Percentiles rank a stretch among this genome's conserved stretches.
phyloP scores from a whole-genome alignment of 2,888 invertebrate genomes.

The Drosophila paramelanica region DNA sequence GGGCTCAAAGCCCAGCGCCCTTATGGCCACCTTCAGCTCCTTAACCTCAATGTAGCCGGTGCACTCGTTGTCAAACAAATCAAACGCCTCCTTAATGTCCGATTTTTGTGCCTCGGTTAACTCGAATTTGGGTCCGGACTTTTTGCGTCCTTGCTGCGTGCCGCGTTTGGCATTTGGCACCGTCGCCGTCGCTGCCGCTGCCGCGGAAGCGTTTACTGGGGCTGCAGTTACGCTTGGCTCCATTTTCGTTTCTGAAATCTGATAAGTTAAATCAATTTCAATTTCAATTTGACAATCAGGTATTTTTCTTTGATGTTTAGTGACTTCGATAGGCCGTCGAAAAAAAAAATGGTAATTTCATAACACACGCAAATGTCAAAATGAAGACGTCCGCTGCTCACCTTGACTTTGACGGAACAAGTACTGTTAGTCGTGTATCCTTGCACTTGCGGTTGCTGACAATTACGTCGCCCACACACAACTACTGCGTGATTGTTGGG shows the following conservation, averaged over 20 bases:
- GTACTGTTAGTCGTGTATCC: constrained; percentile 48
- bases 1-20: constrained; percentile 98
- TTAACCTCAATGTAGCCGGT: constrained; percentile 95
- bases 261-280: constrained; percentile 23
- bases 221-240: constrained; percentile 52
- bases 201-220: neutral
- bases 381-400: constrained; percentile 57
- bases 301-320: constrained; percentile 4
- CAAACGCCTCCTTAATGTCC: constrained; percentile 98
- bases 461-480: constrained; percentile 55
- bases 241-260: constrained; percentile 50
- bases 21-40: constrained; percentile 97
- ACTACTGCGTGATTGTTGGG: constrained; percentile 20
- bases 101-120: constrained; percentile 94
- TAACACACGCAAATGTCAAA: constrained; percentile 66
- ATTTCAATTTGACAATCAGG: constrained; percentile 32
- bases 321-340: constrained; percentile 31
- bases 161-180: constrained; percentile 51
- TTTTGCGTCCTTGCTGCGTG: constrained; percentile 86
- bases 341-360: constrained; percentile 51
- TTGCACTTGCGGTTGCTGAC: constrained; percentile 59
- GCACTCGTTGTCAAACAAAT: constrained; percentile 95
- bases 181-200: constrained; percentile 21
- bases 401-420: constrained; percentile 64
- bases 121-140: constrained; percentile 91